Evolutionary conservation across 2,888 invertebrate genomes (phyloP), one percentile per base, ranked within the genome.

Genomic region (Caenorhabditis sulstoni): DNA sequence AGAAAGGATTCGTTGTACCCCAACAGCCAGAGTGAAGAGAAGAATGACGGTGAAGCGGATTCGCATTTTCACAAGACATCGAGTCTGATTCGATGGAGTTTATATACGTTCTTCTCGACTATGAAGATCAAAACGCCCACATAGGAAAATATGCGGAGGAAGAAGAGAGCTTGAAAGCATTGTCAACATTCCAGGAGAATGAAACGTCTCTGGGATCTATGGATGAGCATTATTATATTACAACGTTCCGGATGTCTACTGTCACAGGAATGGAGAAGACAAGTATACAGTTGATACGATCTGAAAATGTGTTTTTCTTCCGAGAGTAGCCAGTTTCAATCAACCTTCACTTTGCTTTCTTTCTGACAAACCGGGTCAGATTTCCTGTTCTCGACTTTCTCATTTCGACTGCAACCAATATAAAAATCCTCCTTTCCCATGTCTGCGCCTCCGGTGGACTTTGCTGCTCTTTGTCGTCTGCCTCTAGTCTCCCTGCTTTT

Each of bases 381-480:
- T 59, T 59, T 59, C 59, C 44, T 59, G 44, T 59, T 59, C 29
- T 59, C 44, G 45, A 5, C 45, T 59, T 23, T 18, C 35, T 50
- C 7, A 29, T 29, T 29, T 16, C 49, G 39, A 37, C 35, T 57
- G 22, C 22, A 67, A 49, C 22, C 58, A 58, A 50, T 58, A 67
- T 59, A 68, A 68, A 57, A 50, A 50, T 58, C 57, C 39, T 14
- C 44, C 58, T 44, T 14, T 50, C 20, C 20, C 5, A 14, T 52
- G 44, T 57, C 57, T 57, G 57, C 57, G 57, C 57, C 57, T 57
- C 57, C 41, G 12, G 22, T 14, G 8, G 22, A 39, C 39, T 57
- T 57, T 41, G 41, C 20, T 57, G 55, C 57, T 41, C 57, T 53
- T 14, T 53, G 29, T 35, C 50, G 47, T 39, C 57, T 22, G 39